Evolutionary conservation across 1,140 invertebrate species (phyloP).

Genomic region (Trissolcus basalis): DNA sequence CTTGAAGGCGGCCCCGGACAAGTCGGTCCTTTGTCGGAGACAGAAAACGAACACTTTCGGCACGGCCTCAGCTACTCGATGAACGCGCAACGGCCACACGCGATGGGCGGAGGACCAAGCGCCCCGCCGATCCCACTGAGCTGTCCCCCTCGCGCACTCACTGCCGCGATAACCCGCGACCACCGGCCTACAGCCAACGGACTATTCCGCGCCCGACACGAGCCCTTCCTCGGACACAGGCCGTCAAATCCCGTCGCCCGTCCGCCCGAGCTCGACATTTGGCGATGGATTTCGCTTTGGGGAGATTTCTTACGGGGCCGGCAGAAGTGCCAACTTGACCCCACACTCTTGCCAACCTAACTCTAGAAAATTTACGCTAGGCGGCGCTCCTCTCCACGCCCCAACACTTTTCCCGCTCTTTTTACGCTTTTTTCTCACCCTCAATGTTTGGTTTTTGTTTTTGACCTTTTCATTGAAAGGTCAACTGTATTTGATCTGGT

Average conservation of each 20-base stretch:
- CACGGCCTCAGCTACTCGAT: neutral
- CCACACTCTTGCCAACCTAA: neutral
- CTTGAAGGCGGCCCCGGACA: no score
- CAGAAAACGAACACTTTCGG: neutral
- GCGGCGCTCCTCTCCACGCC: no score
- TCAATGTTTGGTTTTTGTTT: no score
- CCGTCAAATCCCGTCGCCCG: conserved; percentile 60
- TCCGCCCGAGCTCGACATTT: conserved; percentile 66
- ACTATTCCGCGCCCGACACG: conserved; percentile 55
- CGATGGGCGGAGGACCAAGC: conserved; percentile 30
- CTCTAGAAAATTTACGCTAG: no score
- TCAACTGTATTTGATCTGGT: no score
- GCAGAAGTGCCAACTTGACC: conserved; percentile 61
- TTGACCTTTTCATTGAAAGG: no score
- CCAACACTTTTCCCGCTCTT: no score
- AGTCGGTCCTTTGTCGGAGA: no score
- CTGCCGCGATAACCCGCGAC: conserved; percentile 3
- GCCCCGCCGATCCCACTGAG: conserved; percentile 9
- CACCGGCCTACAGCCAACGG: conserved; percentile 37
- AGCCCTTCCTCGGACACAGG: conserved; percentile 62
- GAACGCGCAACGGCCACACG: conserved; percentile 15
- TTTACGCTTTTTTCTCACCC: no score
- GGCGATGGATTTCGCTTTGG: conserved; percentile 43
- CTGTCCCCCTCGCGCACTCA: conserved; percentile 7
- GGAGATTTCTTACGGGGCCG: conserved; percentile 65